Evolutionary conservation across 2,113 vertebrate genomes (phyloP), one percentile per base, ranked within the genome.

Genomic region (Tricholaema leucomelas): DNA sequence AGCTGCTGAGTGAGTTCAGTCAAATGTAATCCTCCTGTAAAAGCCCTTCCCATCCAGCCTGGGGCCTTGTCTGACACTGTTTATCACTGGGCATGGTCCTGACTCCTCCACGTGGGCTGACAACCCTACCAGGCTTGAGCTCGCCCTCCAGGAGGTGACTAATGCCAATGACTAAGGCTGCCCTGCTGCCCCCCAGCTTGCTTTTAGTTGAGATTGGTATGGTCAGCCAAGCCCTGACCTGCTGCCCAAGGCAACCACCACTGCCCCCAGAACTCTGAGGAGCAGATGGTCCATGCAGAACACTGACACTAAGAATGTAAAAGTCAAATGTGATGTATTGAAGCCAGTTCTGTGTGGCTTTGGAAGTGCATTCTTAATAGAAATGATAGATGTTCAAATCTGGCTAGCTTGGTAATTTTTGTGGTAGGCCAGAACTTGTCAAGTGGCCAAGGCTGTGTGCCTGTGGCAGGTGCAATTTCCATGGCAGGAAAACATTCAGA

Each of bases 241-340:
- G 30, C 8, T 8, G 1, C 8, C 19, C 24, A 0, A 2, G 15
- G 5, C 15, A 80, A 9, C 8, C 14, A 6, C 12, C 2, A 4
- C n/a, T 85, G 40, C 3, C 8, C 23, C 16, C 31, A 69, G 38
- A 5, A 50, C 2, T 6, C 13, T 23, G 58, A n/a, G 35, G 25
- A 65, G 6, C 28, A 52, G 33, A 21, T 88, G 73, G 19, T 13
- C 42, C 24, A 24, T 1, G 2, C 4, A 1, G 9, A 0, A 6
- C 3, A 30, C 20, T 42, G 27, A 58, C 10, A 27, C 17, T 28
- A 60, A 48, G 6, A 80, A 48, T 35, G 50, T 24, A 12, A 56
- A 69, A 30, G 9, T 42, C 15, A 55, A 65, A 54, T 17, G 3
- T 21, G 5, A 54, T 17, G 3, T 21, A 4, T 35, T 64, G 33